These are phyloP conservation scores for Zaprionus kolodkinae DNA, from an alignment of 1,140 invertebrate species.

Conservation along the genomic window DNA sequence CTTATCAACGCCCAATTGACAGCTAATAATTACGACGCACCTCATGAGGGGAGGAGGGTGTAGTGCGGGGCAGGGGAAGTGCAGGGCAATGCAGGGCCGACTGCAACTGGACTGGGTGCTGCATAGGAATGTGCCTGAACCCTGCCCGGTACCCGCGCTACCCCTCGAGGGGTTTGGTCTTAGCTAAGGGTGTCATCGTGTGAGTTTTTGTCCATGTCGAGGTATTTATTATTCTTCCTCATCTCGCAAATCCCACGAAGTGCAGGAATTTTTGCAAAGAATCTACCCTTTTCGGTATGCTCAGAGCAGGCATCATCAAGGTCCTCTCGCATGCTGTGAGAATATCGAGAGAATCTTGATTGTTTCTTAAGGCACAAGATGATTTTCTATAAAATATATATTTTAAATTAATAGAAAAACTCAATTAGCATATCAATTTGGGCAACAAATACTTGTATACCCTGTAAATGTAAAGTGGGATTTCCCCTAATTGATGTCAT, in stretches of 20 bases:
- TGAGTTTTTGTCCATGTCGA: slow-evolving; percentile 56
- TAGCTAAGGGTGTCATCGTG: slow-evolving; percentile 67
- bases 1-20: slow-evolving; percentile 73
- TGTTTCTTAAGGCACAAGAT: not conserved
- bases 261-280: slow-evolving; percentile 38
- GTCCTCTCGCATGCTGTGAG: slow-evolving; percentile 26
- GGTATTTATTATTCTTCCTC: not conserved
- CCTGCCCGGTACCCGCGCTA: not conserved
- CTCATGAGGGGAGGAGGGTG: not conserved
- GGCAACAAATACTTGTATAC: not conserved
- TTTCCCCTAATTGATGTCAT: slow-evolving; percentile 47
- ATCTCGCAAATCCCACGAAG: slow-evolving; percentile 44
- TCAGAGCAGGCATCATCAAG: not conserved
- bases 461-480: no score
- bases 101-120: slow-evolving; percentile 69
- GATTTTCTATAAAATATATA: not conserved
- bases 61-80: not conserved
- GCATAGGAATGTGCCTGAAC: slow-evolving; percentile 48
- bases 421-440: slow-evolving; percentile 1
- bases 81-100: slow-evolving; percentile 39
- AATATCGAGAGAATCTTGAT: not conserved
- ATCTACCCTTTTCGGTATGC: slow-evolving; percentile 37
- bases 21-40: slow-evolving; percentile 74
- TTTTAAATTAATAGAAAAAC: not conserved
- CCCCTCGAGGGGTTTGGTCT: not conserved